A percentile compares a stretch with the other conserved stretches of the same genome.
phyloP scores from a whole-genome alignment of 2,797 vertebrate species.

The Schizothorax lantsangensis region DNA sequence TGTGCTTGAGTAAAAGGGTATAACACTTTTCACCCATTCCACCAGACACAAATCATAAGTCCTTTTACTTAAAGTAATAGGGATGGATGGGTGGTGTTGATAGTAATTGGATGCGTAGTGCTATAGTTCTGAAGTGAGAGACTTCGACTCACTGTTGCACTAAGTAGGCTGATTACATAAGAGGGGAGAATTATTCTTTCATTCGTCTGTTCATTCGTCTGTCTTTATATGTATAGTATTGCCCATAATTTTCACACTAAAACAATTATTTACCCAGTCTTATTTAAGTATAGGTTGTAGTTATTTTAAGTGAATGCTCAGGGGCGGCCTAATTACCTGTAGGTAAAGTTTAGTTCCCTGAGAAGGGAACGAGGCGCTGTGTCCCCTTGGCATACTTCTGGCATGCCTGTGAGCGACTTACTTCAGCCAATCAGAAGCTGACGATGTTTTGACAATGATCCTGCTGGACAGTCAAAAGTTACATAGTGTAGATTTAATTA shows the following conservation, averaged over 20 bases:
- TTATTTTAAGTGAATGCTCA: background rate
- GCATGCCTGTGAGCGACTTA: background rate
- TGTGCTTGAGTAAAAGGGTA: background rate
- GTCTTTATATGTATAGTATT: background rate
- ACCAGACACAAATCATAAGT: background rate
- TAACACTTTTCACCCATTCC: background rate
- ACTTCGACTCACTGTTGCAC: background rate
- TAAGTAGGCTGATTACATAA: background rate
- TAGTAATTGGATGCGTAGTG: background rate
- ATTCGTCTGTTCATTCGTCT: background rate
- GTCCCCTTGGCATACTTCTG: background rate
- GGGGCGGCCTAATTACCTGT: background rate
- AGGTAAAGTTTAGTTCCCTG: slow-evolving; percentile 1
- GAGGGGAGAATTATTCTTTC: background rate
- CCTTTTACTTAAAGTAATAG: background rate
- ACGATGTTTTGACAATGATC: background rate
- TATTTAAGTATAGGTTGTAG: background rate
- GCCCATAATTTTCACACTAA: background rate
- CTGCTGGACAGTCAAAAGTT: background rate
- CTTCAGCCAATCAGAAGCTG: background rate
- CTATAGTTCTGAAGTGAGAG: background rate
- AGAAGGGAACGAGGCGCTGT: background rate
- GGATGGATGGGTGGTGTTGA: background rate
- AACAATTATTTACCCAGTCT: background rate
- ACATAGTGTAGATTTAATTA: no score